Conservation (phyloP, 2,113 vertebrate species). For the Balaenoptera acutorostrata region DNA sequence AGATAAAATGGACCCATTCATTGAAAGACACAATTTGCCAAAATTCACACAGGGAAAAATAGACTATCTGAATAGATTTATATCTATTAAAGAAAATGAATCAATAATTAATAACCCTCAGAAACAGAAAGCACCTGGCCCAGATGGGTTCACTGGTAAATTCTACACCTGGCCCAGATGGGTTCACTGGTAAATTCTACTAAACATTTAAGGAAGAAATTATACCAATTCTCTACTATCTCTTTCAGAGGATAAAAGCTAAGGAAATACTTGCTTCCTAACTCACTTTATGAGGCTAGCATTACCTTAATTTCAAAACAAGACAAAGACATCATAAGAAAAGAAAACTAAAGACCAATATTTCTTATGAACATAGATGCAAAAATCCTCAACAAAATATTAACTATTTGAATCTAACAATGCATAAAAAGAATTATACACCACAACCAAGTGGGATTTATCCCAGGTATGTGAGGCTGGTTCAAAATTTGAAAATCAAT, state of each 20-base stretch:
- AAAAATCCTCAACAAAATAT: not conserved
- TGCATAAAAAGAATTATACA: not conserved
- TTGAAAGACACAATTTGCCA: not conserved
- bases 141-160: not conserved
- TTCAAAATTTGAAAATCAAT: not conserved
- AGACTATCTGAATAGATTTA: not conserved
- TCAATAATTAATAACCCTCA: not conserved
- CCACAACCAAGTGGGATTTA: not conserved
- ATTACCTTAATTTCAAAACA: not conserved
- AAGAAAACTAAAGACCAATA: not conserved
- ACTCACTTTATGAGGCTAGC: not conserved
- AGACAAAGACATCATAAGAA: not conserved
- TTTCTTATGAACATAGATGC: not conserved
- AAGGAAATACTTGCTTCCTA: not conserved
- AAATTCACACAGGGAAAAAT: not conserved
- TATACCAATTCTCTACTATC: not conserved
- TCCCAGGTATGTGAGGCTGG: not conserved
- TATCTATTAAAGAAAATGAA: not conserved
- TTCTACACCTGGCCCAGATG: not conserved
- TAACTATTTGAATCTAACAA: not conserved
- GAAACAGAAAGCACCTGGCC: not conserved
- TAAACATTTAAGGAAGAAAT: not conserved
- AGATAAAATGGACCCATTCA: not conserved
- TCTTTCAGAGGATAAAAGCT: not conserved
- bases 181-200: not conserved